Evolutionary conservation across 2,888 invertebrate genomes (phyloP).

Genomic region (Drosophila parthenogenetica): DNA sequence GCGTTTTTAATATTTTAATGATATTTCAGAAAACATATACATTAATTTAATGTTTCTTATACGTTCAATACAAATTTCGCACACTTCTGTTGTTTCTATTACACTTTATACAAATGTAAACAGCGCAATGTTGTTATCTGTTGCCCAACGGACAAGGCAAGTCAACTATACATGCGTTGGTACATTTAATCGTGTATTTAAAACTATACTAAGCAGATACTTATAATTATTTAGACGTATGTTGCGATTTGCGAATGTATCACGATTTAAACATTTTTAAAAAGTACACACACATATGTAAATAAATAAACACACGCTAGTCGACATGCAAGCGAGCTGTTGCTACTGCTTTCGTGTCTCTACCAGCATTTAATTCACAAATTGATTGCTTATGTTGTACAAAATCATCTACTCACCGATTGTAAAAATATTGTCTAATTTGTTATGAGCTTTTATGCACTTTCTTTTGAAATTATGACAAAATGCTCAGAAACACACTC

Average conservation of each 20-base stretch:
- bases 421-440: conserved; percentile 23
- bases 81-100: neutral
- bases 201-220: neutral
- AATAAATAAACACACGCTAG: conserved; percentile 62
- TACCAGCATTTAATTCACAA: conserved; percentile 11
- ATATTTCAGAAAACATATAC: neutral
- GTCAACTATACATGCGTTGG: conserved; percentile 27
- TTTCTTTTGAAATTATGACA: conserved; percentile 56
- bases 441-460: conserved; percentile 26
- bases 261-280: neutral
- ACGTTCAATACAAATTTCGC: conserved; percentile 1
- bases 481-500: conserved; percentile 62
- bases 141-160: conserved; percentile 65
- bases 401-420: conserved; percentile 56
- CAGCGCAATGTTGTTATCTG: conserved; percentile 49
- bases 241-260: neutral
- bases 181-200: conserved; percentile 12
- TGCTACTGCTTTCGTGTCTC: conserved; percentile 28
- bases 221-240: conserved; percentile 1
- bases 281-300: conserved; percentile 26
- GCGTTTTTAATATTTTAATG: conserved; percentile 25
- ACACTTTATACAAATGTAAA: conserved; percentile 7
- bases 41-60: neutral
- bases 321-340: conserved; percentile 46
- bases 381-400: neutral